These are phyloP conservation scores for Scleropages formosus DNA, from an alignment of 2,797 vertebrate species.

Conservation along the genomic window DNA sequence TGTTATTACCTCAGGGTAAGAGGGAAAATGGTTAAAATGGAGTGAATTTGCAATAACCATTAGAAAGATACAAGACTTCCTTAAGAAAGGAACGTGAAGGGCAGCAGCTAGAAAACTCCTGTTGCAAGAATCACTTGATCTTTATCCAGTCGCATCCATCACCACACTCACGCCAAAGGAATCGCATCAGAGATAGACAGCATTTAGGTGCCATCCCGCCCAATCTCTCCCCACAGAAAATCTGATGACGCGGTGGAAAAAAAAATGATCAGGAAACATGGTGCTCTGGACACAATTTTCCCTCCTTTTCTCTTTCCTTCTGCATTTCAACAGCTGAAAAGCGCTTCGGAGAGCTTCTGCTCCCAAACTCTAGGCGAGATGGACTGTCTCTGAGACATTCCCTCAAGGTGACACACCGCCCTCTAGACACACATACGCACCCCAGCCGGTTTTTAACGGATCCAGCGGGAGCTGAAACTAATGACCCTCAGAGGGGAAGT, in stretches of 20 bases:
- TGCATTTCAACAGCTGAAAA: constrained; percentile 15
- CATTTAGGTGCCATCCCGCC: constrained; percentile 6
- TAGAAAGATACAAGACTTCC: constrained; percentile 11
- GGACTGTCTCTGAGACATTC: constrained; percentile 29
- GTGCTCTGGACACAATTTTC: background rate
- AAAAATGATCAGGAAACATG: background rate
- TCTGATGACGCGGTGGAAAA: constrained; percentile 6
- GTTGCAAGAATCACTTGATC: constrained; percentile 29
- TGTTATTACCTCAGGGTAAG: constrained; percentile 16
- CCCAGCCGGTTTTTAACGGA: background rate
- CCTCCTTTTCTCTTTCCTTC: background rate
- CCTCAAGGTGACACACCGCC: constrained; percentile 47
- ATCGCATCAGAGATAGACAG: constrained; percentile 18
- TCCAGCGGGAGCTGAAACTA: constrained; percentile 41
- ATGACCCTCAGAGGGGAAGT: constrained; percentile 40
- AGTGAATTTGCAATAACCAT: constrained; percentile 25
- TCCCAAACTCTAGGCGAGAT: constrained; percentile 17
- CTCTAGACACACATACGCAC: background rate
- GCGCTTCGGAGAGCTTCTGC: constrained; percentile 14
- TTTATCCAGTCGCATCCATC: constrained; percentile 32
- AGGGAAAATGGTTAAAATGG: constrained; percentile 3
- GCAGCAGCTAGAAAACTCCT: background rate
- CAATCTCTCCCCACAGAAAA: background rate
- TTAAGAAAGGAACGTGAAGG: background rate
- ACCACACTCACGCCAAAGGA: constrained; percentile 17